Evolutionary conservation across 2,888 invertebrate species (phyloP).

Genomic region (Limulus polyphemus): DNA sequence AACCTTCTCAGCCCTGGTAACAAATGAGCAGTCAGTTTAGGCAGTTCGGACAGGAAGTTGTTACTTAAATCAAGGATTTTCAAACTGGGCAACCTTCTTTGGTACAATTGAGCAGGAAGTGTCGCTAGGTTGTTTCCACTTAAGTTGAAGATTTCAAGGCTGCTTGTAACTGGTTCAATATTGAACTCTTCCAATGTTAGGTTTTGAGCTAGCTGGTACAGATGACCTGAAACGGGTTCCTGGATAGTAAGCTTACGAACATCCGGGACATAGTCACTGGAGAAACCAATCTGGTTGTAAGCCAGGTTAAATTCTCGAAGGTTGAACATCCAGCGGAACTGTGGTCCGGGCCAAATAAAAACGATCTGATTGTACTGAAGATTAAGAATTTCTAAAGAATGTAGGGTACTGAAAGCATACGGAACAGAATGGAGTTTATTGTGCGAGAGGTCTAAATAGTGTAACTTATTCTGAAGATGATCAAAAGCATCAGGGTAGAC

Average conservation of each 20-base stretch:
- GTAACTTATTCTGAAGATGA: constrained; percentile 2
- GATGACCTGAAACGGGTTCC: no score
- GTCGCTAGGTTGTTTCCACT: constrained; percentile 5
- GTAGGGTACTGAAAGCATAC: constrained; percentile 3
- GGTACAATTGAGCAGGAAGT: constrained; percentile 4
- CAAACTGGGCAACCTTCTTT: constrained; percentile 3
- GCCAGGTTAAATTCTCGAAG: constrained; percentile 9
- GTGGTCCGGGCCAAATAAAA: constrained; percentile 2
- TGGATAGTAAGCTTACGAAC: no score
- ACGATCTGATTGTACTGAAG: constrained; percentile 10
- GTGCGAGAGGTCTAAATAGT: constrained; percentile 12
- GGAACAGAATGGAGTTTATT: constrained; percentile 9
- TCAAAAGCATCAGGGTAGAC: constrained; percentile 4
- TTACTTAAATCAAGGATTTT: constrained; percentile 10
- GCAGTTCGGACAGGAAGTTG: constrained; percentile 4
- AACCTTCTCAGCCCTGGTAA: constrained; percentile 7
- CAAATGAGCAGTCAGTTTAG: not conserved
- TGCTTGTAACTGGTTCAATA: constrained; percentile 1
- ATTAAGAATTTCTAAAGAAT: constrained; percentile 5
- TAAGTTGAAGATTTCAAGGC: constrained; percentile 8
- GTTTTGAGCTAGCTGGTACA: no score
- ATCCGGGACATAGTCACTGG: no score
- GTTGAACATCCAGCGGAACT: constrained; percentile 1
- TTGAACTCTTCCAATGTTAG: constrained; percentile 3
- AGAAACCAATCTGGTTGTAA: constrained; percentile 1